These are phyloP conservation scores for Julus scandinavius DNA, from an alignment of 2,888 invertebrate species.

Conservation along the genomic window DNA sequence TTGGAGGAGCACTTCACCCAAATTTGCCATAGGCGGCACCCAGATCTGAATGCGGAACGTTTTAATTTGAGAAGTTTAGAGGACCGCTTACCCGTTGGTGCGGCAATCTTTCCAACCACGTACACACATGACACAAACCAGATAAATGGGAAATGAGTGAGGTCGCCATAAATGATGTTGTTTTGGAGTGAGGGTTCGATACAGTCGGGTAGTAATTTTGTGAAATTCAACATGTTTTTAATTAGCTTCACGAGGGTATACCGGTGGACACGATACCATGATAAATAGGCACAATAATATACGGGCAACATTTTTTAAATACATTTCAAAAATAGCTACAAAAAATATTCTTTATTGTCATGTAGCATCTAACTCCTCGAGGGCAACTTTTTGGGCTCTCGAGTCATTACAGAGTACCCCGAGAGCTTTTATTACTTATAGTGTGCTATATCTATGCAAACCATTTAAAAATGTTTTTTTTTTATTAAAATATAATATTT, in stretches of 20 bases:
- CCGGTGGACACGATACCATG: neutral
- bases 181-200: neutral
- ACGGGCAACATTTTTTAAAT: no score
- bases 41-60: neutral
- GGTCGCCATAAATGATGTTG: neutral
- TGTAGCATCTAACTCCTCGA: no score
- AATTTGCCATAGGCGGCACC: neutral
- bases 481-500: no score
- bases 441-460: no score
- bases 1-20: conserved; percentile 4
- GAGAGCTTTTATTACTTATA: no score
- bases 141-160: neutral
- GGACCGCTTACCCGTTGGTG: neutral
- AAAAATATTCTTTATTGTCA: no score
- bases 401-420: no score
- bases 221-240: neutral
- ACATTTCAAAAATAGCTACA: no score
- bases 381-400: no score
- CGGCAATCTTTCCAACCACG: neutral
- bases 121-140: neutral
- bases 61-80: neutral
- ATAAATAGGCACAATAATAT: neutral
- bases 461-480: no score
- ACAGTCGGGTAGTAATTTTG: neutral
- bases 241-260: neutral